Evolutionary conservation across 2,888 invertebrate species (phyloP).

Genomic region (Dichetophora obliterata): DNA sequence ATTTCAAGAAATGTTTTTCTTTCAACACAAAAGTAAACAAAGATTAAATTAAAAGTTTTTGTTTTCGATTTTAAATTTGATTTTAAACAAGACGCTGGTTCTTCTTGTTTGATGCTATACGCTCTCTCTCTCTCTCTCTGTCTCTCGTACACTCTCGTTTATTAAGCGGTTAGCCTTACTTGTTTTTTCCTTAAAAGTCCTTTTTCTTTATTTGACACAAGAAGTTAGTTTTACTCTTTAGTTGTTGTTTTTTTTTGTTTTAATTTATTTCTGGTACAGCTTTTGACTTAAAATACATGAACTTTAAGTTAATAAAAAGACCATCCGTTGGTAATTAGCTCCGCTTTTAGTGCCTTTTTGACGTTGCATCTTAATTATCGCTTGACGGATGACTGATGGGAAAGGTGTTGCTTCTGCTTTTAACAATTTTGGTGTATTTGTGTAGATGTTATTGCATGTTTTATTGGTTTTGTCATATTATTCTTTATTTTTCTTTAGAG

Average conservation of each 20-base stretch:
- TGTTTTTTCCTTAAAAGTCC: neutral
- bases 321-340: conserved; percentile 21
- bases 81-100: neutral
- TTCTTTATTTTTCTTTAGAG: neutral
- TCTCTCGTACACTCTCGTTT: neutral
- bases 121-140: conserved; percentile 22
- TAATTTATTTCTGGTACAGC: conserved; percentile 60
- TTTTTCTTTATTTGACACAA: conserved; percentile 33
- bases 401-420: conserved; percentile 10
- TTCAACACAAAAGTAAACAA: neutral
- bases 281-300: conserved; percentile 65
- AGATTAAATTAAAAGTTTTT: neutral
- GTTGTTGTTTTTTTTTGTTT: conserved; percentile 53
- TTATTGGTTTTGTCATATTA: neutral
- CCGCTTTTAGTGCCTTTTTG: neutral
- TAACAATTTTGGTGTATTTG: neutral
- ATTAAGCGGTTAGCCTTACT: neutral
- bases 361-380: neutral
- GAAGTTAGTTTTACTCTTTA: conserved; percentile 33
- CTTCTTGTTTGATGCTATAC: neutral
- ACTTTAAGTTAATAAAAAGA: conserved; percentile 21
- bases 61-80: neutral
- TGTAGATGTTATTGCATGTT: neutral
- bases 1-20: neutral
- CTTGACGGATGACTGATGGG: neutral